These are phyloP conservation scores for Ardeotis arabs DNA, from an alignment of 2,113 vertebrate species.

Conservation along the genomic window DNA sequence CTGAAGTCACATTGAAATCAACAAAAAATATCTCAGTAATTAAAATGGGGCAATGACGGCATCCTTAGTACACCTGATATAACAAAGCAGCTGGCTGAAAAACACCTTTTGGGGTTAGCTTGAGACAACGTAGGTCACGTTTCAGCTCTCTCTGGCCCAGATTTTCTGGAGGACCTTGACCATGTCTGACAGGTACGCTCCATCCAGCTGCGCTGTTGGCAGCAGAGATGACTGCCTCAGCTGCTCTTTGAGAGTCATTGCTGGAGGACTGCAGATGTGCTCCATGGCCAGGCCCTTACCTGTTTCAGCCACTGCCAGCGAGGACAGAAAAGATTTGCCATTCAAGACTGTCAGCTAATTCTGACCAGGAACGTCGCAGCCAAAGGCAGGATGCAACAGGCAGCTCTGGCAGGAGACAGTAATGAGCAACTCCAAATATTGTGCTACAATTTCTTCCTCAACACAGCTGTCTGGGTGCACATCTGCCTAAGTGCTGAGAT, in stretches of 20 bases:
- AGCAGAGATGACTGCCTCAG: background rate
- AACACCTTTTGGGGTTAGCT: background rate
- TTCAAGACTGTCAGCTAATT: background rate
- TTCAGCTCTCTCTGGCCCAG: background rate
- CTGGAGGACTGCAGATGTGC: background rate
- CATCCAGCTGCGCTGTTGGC: background rate
- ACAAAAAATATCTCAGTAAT: background rate
- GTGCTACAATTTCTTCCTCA: background rate
- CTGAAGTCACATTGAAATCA: background rate
- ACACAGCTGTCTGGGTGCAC: background rate
- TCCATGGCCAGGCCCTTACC: background rate
- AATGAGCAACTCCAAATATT: background rate
- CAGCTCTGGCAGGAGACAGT: background rate
- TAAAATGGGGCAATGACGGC: background rate
- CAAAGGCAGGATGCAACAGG: background rate
- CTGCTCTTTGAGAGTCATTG: background rate
- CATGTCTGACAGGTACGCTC: background rate
- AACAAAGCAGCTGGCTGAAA: background rate
- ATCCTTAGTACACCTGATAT: background rate
- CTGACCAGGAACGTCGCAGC: background rate
- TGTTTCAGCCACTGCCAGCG: background rate
- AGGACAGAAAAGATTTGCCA: background rate
- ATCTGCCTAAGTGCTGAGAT: background rate
- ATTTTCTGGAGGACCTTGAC: background rate
- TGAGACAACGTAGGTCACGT: background rate